Evolutionary conservation across 2,888 invertebrate species (phyloP).

Genomic region (Tachina fera): DNA sequence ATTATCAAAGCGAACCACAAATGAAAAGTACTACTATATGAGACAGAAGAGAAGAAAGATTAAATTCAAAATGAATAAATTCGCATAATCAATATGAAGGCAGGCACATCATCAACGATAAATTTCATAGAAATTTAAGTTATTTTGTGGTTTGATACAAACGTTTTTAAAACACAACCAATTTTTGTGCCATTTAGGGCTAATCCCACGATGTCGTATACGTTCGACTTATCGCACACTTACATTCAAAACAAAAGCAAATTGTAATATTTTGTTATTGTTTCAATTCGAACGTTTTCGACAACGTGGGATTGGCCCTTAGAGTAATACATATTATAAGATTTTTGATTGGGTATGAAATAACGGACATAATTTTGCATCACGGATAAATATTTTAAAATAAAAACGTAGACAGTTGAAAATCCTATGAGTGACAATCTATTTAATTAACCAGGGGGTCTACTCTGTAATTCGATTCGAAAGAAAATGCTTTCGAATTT

Average conservation of each 20-base stretch:
- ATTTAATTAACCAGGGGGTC: no score
- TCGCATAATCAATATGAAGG: neutral
- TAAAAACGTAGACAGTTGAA: no score
- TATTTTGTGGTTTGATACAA: neutral
- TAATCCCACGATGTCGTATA: no score
- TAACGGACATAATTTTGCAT: neutral
- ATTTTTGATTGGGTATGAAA: neutral
- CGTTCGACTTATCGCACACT: no score
- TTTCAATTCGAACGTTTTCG: no score
- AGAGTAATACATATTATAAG: neutral
- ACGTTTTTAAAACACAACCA: neutral
- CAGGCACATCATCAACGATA: neutral
- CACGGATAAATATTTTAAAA: neutral
- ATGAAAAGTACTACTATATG: slow-evolving; percentile 3
- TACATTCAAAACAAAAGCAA: no score
- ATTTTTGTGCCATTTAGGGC: no score
- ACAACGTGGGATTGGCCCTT: no score
- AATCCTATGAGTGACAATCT: no score
- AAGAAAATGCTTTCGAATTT: no score
- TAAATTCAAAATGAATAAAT: neutral
- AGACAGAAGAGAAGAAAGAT: neutral
- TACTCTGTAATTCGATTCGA: no score
- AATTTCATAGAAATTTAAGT: neutral
- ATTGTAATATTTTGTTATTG: no score
- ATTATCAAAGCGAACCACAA: slow-evolving; percentile 55